Base-by-base conservation (phyloP, 2,797 vertebrate species). In the Myotis findleyi region DNA sequence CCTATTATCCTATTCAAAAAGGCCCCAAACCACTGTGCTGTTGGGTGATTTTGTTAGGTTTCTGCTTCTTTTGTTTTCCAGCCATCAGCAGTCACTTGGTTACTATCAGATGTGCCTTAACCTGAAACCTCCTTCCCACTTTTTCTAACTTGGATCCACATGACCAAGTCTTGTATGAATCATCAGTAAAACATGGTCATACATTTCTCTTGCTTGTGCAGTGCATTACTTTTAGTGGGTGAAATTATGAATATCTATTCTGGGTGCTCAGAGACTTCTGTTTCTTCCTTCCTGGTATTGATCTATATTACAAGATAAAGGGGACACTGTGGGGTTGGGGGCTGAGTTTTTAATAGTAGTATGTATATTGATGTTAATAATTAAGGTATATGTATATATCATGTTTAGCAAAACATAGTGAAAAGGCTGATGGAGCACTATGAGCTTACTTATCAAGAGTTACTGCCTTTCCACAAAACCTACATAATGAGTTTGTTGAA, bases 231-330 rank as follows among this genome's bases (percentile, higher is more conserved):
- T 38, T 87, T 71, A 93, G 59, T 7, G 36, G 30, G 53, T 41
- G 41, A 64, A 62, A 38, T 55, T 75, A 18, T 76, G 49, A 84
- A 77, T 5, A 33, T 55, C 47, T 91, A 69, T 75, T 95, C 69
- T 79, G 51, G 23, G 47, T 30, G 6, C 23, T 85, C 73, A 95
- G 66, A 57, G 79, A 55, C 27, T 16, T 93, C 44, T n/a, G 68
- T 82, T 84, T 68, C 69, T 86, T 95, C 85, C 44, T 95, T 83
- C 72, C 71, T 80, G 12, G 80, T 72, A 44, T 18, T 86, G n/a
- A 83, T 71, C 66, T 76, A 17, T 68, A 16, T 89, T 68, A 55
- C 5, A 89, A 14, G 57, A 84, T 69, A 79, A 88, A 68, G 38
- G 8, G 14, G n/a, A 25, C 62, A 27, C n/a, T 49, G 3, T 64